A percentile compares a stretch with the other conserved stretches of the same genome.
These are phyloP conservation scores for Crenuchus spilurus DNA, from an alignment of 2,797 vertebrate genomes.

Conservation along the genomic window DNA sequence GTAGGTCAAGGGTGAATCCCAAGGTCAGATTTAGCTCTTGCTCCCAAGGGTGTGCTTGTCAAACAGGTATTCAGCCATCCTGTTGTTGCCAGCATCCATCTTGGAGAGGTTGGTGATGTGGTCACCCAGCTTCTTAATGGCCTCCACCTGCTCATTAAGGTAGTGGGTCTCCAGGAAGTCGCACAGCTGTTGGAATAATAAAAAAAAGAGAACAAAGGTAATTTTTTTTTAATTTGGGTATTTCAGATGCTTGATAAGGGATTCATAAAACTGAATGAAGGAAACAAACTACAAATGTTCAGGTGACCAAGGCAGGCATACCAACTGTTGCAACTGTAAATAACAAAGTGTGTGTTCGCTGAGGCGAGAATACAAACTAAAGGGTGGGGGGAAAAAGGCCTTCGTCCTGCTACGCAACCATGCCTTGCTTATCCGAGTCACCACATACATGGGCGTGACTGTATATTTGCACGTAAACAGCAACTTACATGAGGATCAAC, in stretches of 20 bases:
- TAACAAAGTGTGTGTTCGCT: no score
- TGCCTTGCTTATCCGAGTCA: not conserved
- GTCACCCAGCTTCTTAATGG: conserved; percentile 87
- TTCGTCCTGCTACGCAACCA: no score
- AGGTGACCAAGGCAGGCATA: no score
- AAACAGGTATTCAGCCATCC: conserved; percentile 92
- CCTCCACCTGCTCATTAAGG: conserved; percentile 91
- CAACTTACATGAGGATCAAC: conserved; percentile 81
- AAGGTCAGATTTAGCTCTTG: conserved; percentile 56
- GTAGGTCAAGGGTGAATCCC: no score
- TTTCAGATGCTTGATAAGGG: no score
- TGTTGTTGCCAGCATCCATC: conserved; percentile 84
- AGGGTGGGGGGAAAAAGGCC: no score
- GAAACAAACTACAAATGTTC: no score
- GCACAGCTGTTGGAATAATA: conserved; percentile 77
- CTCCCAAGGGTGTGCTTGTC: conserved; percentile 86
- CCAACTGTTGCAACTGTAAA: no score
- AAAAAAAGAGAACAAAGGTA: not conserved
- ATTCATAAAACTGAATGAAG: no score
- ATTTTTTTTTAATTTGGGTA: no score
- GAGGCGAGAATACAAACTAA: no score
- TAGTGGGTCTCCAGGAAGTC: conserved; percentile 94
- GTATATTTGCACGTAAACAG: not conserved
- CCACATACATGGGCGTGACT: not conserved
- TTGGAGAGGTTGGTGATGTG: conserved; percentile 75